A percentile compares a stretch with the other conserved stretches of the same genome.
phyloP scores from a whole-genome alignment of 2,888 invertebrate genomes.

The Polydrusus pterygomalis region DNA sequence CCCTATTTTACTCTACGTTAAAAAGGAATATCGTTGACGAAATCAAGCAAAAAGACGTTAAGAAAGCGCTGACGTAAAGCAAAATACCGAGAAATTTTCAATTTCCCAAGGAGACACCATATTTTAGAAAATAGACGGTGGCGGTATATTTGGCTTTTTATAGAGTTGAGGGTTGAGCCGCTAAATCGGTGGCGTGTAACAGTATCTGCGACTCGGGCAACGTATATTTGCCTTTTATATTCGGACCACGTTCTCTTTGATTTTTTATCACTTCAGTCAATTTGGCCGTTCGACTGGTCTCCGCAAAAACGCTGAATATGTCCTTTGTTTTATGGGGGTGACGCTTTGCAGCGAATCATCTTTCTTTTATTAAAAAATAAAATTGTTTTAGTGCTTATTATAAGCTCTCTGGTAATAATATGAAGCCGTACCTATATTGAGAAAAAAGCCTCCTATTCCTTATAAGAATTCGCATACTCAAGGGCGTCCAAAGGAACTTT shows the following conservation, averaged over 20 bases:
- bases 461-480: no score
- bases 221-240: constrained; percentile 58
- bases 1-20: no score
- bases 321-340: constrained; percentile 28
- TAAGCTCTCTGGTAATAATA: no score
- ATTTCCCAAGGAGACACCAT: not conserved
- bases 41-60: no score
- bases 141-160: constrained; percentile 41
- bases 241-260: constrained; percentile 49
- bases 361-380: constrained; percentile 1
- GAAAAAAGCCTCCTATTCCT: no score
- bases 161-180: constrained; percentile 63
- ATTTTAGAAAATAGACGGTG: constrained; percentile 20
- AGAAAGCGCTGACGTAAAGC: constrained; percentile 2
- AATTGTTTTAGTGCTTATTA: not conserved
- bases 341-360: not conserved
- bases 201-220: constrained; percentile 55
- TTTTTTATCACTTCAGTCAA: constrained; percentile 52
- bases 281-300: constrained; percentile 28
- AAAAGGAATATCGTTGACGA: no score
- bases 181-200: constrained; percentile 66
- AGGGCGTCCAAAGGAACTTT: no score
- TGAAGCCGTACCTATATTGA: no score
- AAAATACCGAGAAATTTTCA: not conserved
- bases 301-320: constrained; percentile 39